Evolutionary conservation across 2,113 vertebrate species (phyloP).

Genomic region (Sorex fumeus): DNA sequence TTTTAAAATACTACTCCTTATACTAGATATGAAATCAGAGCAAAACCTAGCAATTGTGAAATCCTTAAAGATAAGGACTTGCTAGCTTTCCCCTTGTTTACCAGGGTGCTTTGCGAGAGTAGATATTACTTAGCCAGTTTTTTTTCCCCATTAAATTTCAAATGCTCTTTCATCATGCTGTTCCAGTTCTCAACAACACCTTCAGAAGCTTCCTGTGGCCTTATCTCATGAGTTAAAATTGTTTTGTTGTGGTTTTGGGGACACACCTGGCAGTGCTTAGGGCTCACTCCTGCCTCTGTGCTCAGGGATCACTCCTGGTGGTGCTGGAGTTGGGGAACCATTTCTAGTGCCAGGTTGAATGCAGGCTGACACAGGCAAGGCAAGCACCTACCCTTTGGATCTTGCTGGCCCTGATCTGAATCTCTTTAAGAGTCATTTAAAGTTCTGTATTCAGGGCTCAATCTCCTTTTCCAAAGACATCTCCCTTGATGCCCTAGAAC

Average conservation of each 20-base stretch:
- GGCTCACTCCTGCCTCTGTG: no score
- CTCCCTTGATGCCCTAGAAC: neutral
- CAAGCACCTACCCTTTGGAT: no score
- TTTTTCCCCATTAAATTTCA: slow-evolving; percentile 21
- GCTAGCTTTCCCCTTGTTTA: neutral
- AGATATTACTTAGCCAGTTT: slow-evolving; percentile 15
- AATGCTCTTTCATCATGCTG: slow-evolving; percentile 39
- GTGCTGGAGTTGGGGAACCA: no score
- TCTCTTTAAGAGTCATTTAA: slow-evolving; percentile 26
- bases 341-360: no score
- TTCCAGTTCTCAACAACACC: slow-evolving; percentile 29
- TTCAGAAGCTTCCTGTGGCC: slow-evolving; percentile 32
- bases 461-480: slow-evolving; percentile 30
- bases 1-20: no score
- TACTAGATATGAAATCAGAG: slow-evolving; percentile 61
- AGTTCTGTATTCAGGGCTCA: slow-evolving; percentile 39
- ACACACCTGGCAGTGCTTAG: no score
- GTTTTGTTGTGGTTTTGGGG: no score
- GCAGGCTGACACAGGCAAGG: no score
- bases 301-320: no score
- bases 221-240: slow-evolving; percentile 57
- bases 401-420: neutral
- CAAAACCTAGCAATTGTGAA: slow-evolving; percentile 8
- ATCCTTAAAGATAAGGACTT: slow-evolving; percentile 17
- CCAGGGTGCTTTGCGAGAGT: neutral